phyloP scores from a whole-genome alignment of 2,113 vertebrate species.

The Anolis carolinensis region DNA sequence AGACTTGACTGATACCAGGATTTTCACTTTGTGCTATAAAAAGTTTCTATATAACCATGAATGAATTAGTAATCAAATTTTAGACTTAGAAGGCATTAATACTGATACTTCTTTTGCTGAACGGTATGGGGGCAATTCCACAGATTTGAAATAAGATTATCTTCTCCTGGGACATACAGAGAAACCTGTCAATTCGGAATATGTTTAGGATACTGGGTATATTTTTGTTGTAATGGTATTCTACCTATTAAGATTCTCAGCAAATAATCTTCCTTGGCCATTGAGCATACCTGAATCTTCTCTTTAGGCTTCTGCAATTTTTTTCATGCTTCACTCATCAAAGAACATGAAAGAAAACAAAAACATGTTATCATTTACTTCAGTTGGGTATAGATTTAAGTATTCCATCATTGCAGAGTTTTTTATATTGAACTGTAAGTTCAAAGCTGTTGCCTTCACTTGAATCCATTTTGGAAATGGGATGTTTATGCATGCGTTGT shows the following conservation, averaged over 20 bases:
- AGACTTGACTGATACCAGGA: neutral
- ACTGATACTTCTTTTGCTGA: neutral
- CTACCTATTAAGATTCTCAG: neutral
- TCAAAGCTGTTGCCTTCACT: neutral
- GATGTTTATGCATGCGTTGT: slow-evolving; percentile 18
- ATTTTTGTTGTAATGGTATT: neutral
- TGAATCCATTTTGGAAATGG: slow-evolving; percentile 5
- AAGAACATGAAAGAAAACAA: no score
- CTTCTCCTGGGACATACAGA: neutral
- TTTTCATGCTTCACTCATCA: no score
- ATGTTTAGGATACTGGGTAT: neutral
- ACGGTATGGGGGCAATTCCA: neutral
- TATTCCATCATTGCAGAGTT: neutral
- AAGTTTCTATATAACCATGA: neutral
- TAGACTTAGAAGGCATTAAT: neutral
- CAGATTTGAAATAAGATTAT: neutral
- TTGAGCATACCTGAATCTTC: neutral
- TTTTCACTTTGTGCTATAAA: neutral
- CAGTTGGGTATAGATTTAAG: neutral
- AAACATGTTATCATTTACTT: slow-evolving; percentile 43
- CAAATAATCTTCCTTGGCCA: neutral
- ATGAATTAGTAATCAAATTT: neutral
- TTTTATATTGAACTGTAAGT: slow-evolving; percentile 20
- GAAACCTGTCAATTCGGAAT: neutral
- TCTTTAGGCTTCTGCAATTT: neutral